A percentile compares a stretch with the other conserved stretches of the same genome.
These are phyloP conservation scores for Cynopterus brachyotis DNA, from an alignment of 2,113 vertebrate genomes.

Conservation along the genomic window DNA sequence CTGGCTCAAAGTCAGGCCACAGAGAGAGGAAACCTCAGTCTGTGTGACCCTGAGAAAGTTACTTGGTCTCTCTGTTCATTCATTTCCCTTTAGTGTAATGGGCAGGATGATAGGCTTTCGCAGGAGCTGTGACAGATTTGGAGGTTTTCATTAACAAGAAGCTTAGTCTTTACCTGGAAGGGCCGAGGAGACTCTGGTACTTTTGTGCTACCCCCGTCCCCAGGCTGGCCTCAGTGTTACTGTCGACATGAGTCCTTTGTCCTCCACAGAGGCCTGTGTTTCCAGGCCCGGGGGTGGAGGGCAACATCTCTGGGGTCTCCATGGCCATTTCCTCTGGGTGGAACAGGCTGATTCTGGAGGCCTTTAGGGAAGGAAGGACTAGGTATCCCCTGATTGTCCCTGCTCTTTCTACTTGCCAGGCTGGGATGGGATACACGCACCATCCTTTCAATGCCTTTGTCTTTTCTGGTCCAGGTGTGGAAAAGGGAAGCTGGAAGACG, in stretches of 20 bases:
- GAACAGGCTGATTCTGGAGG: not conserved
- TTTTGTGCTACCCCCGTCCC: not conserved
- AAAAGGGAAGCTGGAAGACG: constrained; percentile 92
- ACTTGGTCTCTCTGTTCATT: not conserved
- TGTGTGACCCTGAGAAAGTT: not conserved
- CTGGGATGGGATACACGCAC: rapidly evolving
- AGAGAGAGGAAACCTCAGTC: not conserved
- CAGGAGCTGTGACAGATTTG: not conserved
- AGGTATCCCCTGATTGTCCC: rapidly evolving
- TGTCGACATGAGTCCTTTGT: not conserved
- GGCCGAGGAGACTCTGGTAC: not conserved
- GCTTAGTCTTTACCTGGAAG: not conserved
- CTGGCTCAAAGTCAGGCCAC: not conserved
- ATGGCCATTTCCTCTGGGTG: not conserved
- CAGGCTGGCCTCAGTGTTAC: too few species aligned
- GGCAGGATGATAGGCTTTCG: not conserved
- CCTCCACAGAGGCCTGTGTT: not conserved
- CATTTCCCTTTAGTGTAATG: not conserved
- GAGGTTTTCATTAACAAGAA: not conserved
- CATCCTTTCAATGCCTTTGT: not conserved
- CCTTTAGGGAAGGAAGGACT: not conserved
- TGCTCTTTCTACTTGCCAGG: not conserved
- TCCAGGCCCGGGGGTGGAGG: not conserved
- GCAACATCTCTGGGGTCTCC: not conserved
- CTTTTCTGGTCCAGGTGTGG: constrained; percentile 86